Conservation (phyloP, 2,113 vertebrate species). For the Anguilla japonica region DNA sequence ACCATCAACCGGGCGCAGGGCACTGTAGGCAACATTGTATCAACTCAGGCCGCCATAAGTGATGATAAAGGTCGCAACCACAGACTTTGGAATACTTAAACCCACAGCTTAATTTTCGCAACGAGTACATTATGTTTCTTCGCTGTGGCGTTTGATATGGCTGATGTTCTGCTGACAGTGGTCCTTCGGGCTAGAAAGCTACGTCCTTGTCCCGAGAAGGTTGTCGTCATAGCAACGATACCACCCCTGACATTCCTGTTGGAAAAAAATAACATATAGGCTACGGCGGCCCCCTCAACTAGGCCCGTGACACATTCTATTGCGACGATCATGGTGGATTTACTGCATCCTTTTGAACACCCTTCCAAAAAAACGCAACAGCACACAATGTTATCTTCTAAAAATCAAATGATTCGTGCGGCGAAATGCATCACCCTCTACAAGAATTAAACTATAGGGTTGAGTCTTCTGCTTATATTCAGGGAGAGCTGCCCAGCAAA, state of each 20-base stretch:
- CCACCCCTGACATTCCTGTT: slow-evolving; percentile 60
- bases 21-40: background rate
- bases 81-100: background rate
- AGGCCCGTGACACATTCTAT: background rate
- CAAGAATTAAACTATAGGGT: background rate
- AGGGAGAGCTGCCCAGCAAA: background rate
- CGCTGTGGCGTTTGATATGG: background rate
- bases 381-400: background rate
- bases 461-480: background rate
- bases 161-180: slow-evolving; percentile 17
- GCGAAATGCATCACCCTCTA: background rate
- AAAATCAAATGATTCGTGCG: background rate
- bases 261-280: slow-evolving; percentile 36
- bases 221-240: slow-evolving; percentile 74
- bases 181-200: slow-evolving; percentile 52
- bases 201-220: slow-evolving; percentile 63
- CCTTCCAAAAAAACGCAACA: slow-evolving; percentile 7
- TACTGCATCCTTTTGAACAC: background rate
- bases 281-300: background rate
- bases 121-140: background rate
- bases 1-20: background rate
- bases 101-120: background rate
- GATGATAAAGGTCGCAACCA: background rate
- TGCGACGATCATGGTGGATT: background rate
- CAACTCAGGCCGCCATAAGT: background rate